Evolutionary conservation across 1,140 invertebrate species (phyloP), one percentile per base, ranked within the genome.

Genomic region (Neodiprion virginianus): DNA sequence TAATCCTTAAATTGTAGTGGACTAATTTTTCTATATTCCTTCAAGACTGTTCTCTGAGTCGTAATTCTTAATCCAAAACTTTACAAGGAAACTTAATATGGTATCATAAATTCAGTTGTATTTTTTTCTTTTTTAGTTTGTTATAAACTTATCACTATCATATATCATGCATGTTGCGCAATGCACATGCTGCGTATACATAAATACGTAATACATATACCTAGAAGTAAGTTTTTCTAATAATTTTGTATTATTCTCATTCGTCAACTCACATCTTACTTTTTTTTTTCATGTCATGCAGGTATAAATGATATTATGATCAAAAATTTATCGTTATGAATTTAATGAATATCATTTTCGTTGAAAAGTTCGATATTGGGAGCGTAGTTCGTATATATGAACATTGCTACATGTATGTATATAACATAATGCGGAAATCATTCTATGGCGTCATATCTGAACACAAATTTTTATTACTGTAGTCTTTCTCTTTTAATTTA

Each of bases 401-500:
- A 66, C 76, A 71, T 67, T 17, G 68, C 9, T 76, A 72, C 72
- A 23, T 40, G 28, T 69, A 40, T 40, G 2, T 40, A 40, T 40
- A 40, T 40, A 40, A 40, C 5, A 40, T 40, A 40, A 40, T 40
- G 28, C 28, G 5, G 28, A 40, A 40, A 40, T 40, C 28, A 40
- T 40, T 40, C 28, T 40, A 40, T 40, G 28, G 28, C 5, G 28
- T 40, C 28, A 40, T 40, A 40, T 40, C 28, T 40, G 28, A 40
- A 1, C 28, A 40, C 28, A 40, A 40, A 40, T 40, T 40, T 40
- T 40, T 40, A 69, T 14, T 78, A 73, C 61, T 76, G 67, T 69
- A 76, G 75, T 72, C 49, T 67, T n/a, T 76, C 78, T 75, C 69
- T 75, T 75, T 80, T 47, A 67, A 80, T 40, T 40, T 5, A 40